Evolutionary conservation across 92 coral and sea anemone genomes (phyloP).

Genomic region (Nematostella vectensis): DNA sequence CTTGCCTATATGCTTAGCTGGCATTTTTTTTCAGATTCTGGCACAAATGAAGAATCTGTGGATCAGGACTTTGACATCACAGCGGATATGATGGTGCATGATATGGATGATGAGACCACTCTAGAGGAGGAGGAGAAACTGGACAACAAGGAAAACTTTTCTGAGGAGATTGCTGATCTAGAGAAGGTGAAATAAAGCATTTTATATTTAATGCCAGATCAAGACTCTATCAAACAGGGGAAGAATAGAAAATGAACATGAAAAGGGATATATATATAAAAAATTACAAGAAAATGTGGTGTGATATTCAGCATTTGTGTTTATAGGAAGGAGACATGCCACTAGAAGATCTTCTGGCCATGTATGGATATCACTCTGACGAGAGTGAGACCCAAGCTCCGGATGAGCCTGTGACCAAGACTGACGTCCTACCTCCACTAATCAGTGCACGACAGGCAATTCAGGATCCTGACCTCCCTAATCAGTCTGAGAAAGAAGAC

Average conservation of each 20-base stretch:
- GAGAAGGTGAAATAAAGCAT: constrained; percentile 73
- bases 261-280: neutral
- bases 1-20: too few relatives aligned
- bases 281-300: neutral
- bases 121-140: constrained; percentile 92
- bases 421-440: constrained; percentile 85
- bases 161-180: constrained; percentile 77
- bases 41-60: constrained; percentile 52
- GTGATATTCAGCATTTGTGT: neutral
- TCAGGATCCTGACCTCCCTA: constrained; percentile 10
- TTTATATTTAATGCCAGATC: neutral
- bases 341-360: constrained; percentile 76
- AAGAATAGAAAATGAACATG: neutral
- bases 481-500: constrained; percentile 8
- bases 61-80: constrained; percentile 92
- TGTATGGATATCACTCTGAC: constrained; percentile 75
- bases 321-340: constrained; percentile 99
- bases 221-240: too few relatives aligned
- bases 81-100: constrained; percentile 90
- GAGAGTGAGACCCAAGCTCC: constrained; percentile 43
- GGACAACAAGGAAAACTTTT: constrained; percentile 79
- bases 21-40: constrained; percentile 18
- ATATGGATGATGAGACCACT: constrained; percentile 93
- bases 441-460: constrained; percentile 47
- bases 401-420: constrained; percentile 70